Evolutionary conservation across 2,888 invertebrate species (phyloP).

Genomic region (Pyrocoelia pectoralis): DNA sequence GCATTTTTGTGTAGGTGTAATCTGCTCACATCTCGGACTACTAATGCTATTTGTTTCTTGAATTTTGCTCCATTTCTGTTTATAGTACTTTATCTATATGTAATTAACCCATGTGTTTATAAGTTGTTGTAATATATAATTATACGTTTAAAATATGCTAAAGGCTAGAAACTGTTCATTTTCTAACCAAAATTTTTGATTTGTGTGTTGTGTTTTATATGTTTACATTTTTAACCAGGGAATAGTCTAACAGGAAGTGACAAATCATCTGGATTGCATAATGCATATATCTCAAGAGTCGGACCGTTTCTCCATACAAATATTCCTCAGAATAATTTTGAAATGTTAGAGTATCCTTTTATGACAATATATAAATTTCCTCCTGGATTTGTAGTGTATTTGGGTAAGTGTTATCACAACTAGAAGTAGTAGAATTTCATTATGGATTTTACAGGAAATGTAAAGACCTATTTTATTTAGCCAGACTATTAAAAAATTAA

Average conservation of each 20-base stretch:
- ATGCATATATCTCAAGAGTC: slow-evolving; percentile 64
- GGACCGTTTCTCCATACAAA: slow-evolving; percentile 67
- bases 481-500: no score
- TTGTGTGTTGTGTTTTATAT: neutral
- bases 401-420: slow-evolving; percentile 66
- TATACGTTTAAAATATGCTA: neutral
- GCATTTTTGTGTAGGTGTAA: slow-evolving; percentile 41
- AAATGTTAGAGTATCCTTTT: slow-evolving; percentile 95
- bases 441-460: no score
- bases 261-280: slow-evolving; percentile 67
- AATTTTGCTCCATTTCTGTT: slow-evolving; percentile 19
- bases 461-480: no score
- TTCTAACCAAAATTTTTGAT: neutral
- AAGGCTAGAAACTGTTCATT: neutral
- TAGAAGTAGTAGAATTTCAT: no score
- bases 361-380: slow-evolving; percentile 93
- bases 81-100: slow-evolving; percentile 18
- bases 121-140: slow-evolving; percentile 1
- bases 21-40: slow-evolving; percentile 33
- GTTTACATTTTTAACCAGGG: slow-evolving; percentile 61
- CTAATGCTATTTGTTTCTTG: slow-evolving; percentile 27
- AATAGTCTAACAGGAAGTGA: slow-evolving; percentile 77
- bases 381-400: slow-evolving; percentile 84
- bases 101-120: slow-evolving; percentile 21
- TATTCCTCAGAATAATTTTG: slow-evolving; percentile 80